A percentile compares a stretch with the other conserved stretches of the same genome.
phyloP scores from a whole-genome alignment of 2,113 vertebrate genomes.

The Marcusenius ussheri region DNA sequence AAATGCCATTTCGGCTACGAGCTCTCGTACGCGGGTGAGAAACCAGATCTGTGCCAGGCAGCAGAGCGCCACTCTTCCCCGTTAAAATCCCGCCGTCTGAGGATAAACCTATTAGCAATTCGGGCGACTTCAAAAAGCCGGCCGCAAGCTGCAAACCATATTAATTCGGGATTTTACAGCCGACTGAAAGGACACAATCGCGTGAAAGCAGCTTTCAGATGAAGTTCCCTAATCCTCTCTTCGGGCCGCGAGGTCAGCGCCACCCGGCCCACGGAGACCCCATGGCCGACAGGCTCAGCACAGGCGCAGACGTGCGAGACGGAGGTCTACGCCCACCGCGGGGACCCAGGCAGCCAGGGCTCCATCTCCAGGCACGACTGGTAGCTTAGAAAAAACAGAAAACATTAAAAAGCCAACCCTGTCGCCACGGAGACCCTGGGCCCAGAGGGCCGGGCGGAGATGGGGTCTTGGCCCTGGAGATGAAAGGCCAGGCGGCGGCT shows the following conservation, averaged over 20 bases:
- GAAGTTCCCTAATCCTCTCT: slow-evolving; percentile 39
- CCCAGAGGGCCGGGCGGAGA: slow-evolving; percentile 1
- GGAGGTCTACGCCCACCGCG: neutral
- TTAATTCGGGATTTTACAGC: slow-evolving; percentile 33
- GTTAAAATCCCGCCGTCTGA: slow-evolving; percentile 30
- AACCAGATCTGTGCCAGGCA: slow-evolving; percentile 3
- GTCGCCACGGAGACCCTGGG: neutral
- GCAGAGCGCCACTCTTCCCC: neutral
- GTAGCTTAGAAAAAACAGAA: too few relatives aligned
- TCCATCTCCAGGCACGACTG: neutral
- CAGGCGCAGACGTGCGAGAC: neutral
- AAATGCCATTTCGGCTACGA: neutral
- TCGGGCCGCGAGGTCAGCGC: slow-evolving; percentile 34
- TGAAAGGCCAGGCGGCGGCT: slow-evolving; percentile 45
- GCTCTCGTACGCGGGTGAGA: neutral
- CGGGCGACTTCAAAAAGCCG: slow-evolving; percentile 47
- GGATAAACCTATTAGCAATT: slow-evolving; percentile 49
- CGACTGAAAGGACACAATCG: slow-evolving; percentile 30
- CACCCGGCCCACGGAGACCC: neutral
- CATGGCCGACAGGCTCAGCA: fast-evolving
- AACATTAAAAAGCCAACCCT: neutral
- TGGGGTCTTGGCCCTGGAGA: slow-evolving; percentile 31
- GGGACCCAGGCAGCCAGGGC: neutral
- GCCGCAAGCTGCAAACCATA: slow-evolving; percentile 38
- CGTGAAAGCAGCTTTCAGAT: slow-evolving; percentile 12